A percentile compares a stretch with the other conserved stretches of the same genome.
phyloP scores from a whole-genome alignment of 2,113 vertebrate species.

The Mus spicilegus region DNA sequence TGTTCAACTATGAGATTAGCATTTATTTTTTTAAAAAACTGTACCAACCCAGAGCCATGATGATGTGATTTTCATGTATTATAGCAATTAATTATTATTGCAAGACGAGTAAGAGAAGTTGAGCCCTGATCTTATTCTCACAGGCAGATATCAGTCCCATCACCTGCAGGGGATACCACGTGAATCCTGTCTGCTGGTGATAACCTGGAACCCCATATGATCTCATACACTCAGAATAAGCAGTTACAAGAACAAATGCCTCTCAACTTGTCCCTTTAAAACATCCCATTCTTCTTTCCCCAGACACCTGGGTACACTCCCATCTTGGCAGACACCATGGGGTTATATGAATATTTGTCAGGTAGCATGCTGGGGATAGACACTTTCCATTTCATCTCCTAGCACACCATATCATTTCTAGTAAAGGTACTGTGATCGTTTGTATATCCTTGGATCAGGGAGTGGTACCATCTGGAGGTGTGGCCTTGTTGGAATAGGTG shows the following conservation, averaged over 20 bases:
- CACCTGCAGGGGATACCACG: background rate
- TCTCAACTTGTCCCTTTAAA: background rate
- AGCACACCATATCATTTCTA: background rate
- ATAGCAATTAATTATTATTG: background rate
- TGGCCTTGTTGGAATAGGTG: no score
- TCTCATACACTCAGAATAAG: background rate
- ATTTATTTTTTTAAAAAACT: constrained; percentile 47
- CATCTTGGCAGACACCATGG: background rate
- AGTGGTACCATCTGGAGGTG: no score
- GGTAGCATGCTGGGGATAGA: background rate
- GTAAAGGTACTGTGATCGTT: background rate
- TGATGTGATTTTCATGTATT: background rate
- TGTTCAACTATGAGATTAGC: background rate
- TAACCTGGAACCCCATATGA: background rate
- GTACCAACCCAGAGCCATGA: background rate
- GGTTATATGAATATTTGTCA: background rate
- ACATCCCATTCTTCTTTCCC: background rate
- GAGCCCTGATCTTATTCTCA: background rate
- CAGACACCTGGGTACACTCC: background rate
- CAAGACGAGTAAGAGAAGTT: background rate
- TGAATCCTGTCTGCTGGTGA: background rate
- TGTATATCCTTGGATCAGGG: no score
- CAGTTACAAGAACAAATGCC: background rate
- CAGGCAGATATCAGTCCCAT: background rate
- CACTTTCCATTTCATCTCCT: background rate